Conservation (phyloP, 2,888 invertebrate genomes). For the Synanthedon andrenaeformis region DNA sequence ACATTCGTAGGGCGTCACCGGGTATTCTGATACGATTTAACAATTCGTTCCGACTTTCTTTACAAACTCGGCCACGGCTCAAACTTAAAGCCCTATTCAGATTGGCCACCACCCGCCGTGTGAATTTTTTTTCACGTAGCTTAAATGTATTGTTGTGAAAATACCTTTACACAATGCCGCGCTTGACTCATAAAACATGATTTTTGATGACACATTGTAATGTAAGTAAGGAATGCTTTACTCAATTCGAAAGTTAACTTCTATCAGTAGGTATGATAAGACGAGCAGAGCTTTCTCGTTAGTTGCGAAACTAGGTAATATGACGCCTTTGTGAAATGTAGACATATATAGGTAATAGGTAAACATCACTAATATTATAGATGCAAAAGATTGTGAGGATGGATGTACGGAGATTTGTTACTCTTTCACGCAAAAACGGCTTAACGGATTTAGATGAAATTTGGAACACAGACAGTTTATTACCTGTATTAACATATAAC, state of each 20-base stretch:
- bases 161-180: not conserved
- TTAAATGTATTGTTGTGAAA: not conserved
- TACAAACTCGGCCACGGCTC: slow-evolving; percentile 37
- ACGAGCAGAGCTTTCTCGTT: too few relatives aligned
- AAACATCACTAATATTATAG: too few relatives aligned
- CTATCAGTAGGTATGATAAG: not conserved
- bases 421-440: too few relatives aligned
- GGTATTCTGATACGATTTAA: slow-evolving; percentile 51
- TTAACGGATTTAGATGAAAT: too few relatives aligned
- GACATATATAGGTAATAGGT: too few relatives aligned
- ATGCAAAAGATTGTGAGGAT: too few relatives aligned
- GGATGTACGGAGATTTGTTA: too few relatives aligned
- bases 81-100: slow-evolving; percentile 22
- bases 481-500: too few relatives aligned
- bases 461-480: too few relatives aligned
- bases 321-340: too few relatives aligned
- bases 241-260: not conserved
- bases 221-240: not conserved
- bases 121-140: slow-evolving; percentile 19
- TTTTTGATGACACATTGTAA: slow-evolving; percentile 1
- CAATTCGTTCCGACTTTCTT: slow-evolving; percentile 64
- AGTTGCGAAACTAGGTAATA: too few relatives aligned
- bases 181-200: slow-evolving; percentile 11
- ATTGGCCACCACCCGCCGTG: slow-evolving; percentile 37
- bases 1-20: slow-evolving; percentile 52